Evolutionary conservation across 1,140 invertebrate species (phyloP), one percentile per base, ranked within the genome.

Genomic region (Diorhabda sublineata): DNA sequence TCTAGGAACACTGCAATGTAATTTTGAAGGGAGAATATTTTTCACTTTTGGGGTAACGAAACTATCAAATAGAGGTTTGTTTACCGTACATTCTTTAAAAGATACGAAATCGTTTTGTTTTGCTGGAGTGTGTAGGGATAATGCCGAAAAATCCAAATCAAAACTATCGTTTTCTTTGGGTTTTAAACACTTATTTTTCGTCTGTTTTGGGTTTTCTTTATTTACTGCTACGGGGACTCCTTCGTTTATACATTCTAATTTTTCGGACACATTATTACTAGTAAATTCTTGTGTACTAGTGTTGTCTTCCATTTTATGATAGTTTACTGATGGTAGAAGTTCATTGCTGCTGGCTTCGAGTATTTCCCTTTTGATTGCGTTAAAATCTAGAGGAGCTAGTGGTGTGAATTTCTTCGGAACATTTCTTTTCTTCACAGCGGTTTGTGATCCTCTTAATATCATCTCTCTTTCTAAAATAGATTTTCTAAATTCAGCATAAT

Each of bases 101-200:
- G 8, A 57, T 44, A 44, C 8, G 41, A 44, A 4, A 8, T 66
- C 67, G 42, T 45, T 61, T 56, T 66, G 63, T 42, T 69, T 73
- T 6, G 64, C 45, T 11, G 72, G 72, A 8, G 72, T 73, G 43
- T 42, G 47, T 42, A 73, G 26, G 3, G 69, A 61, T 59, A 73
- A 58, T 3, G 67, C 58, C 56, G 69, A 71, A 58, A 73, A 67
- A 61, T 73, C 72, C 56, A 73, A 64, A 61, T 73, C 64, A 52
- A 73, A 73, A 58, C 72, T 73, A 59, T 71, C 67, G 45, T 73
- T 47, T 11, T 68, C 45, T 8, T 61, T 52, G n/a, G 67, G 3
- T 63, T 61, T 9, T 44, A 26, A 42, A 7, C 61, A 9, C 43
- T 65, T 42, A 62, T 9, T 45, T 56, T 56, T 41, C 41, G 56